A percentile compares a stretch with the other conserved stretches of the same genome.
These are phyloP conservation scores for Eutrigla gurnardus DNA, from an alignment of 2,797 vertebrate genomes.

Conservation along the genomic window DNA sequence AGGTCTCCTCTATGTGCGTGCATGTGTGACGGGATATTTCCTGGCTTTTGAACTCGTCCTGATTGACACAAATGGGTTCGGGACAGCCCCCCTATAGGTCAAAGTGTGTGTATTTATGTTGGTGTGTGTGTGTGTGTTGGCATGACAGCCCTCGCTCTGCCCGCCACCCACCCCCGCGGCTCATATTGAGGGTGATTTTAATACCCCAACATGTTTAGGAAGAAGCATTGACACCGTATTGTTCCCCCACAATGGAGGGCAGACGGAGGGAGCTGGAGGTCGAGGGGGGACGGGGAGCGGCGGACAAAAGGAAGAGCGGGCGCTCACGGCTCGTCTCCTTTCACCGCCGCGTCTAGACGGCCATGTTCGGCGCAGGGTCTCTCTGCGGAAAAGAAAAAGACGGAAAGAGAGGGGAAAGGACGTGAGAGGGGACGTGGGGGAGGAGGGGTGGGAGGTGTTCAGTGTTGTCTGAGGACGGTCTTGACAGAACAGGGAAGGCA, in stretches of 20 bases:
- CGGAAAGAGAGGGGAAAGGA: constrained; percentile 28
- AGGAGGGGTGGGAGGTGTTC: constrained; percentile 22
- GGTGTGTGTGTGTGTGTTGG: constrained; percentile 66
- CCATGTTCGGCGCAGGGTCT: constrained; percentile 72
- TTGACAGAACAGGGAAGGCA: constrained; percentile 50
- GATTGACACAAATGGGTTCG: constrained; percentile 80
- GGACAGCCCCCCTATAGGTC: constrained; percentile 67
- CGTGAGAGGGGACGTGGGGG: constrained; percentile 35
- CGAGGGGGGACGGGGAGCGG: constrained; percentile 44
- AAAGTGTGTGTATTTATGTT: constrained; percentile 66
- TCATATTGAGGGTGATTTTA: constrained; percentile 80
- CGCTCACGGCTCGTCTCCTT: constrained; percentile 72
- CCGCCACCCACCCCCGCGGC: constrained; percentile 63
- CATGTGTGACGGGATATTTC: constrained; percentile 70
- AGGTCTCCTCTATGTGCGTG: constrained; percentile 42
- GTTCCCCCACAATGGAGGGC: constrained; percentile 82
- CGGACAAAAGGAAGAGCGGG: constrained; percentile 80
- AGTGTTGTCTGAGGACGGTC: constrained; percentile 47
- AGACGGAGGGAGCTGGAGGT: constrained; percentile 76
- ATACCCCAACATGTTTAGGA: constrained; percentile 88
- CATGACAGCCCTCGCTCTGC: constrained; percentile 65
- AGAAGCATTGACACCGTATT: constrained; percentile 84
- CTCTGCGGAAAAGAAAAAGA: constrained; percentile 36
- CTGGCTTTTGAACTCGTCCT: constrained; percentile 79
- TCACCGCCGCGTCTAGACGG: constrained; percentile 83